These are phyloP conservation scores for Ceraclea dissimilis DNA, from an alignment of 2,888 invertebrate species.

Conservation along the genomic window DNA sequence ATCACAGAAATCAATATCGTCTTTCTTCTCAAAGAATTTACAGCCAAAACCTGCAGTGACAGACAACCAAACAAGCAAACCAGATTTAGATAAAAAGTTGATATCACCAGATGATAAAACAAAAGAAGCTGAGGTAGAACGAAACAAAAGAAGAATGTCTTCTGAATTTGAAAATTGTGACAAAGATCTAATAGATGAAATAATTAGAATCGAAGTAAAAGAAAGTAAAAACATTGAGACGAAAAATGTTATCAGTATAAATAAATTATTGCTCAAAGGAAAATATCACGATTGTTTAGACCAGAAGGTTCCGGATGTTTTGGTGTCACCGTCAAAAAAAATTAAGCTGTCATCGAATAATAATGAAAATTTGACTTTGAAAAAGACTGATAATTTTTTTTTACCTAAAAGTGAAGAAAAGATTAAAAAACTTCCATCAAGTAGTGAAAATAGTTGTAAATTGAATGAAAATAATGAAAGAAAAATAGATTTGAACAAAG, in stretches of 20 bases:
- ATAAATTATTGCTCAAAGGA: conserved; percentile 13
- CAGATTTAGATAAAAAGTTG: too few relatives aligned
- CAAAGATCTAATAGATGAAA: background rate
- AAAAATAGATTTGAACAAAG: background rate
- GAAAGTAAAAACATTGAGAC: background rate
- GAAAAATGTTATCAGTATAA: background rate
- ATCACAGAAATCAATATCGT: conserved; percentile 12
- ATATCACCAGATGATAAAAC: too few relatives aligned
- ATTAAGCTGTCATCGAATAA: conserved; percentile 2
- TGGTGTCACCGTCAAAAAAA: conserved; percentile 13
- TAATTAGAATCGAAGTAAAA: background rate
- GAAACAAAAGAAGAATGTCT: background rate
- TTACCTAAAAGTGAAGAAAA: too few relatives aligned
- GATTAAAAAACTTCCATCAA: background rate
- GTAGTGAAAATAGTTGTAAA: too few relatives aligned
- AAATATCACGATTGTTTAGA: conserved; percentile 14
- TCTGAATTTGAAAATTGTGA: conserved; percentile 1
- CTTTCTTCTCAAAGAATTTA: conserved; percentile 13
- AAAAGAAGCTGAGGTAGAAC: background rate
- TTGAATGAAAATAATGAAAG: too few relatives aligned
- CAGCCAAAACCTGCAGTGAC: too few relatives aligned
- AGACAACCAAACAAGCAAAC: too few relatives aligned
- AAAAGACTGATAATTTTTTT: too few relatives aligned
- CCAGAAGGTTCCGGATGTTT: conserved; percentile 10
- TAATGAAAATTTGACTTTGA: background rate